Conservation (phyloP, 2,888 invertebrate species). For the Kuschelorhynchus macadamiae region DNA sequence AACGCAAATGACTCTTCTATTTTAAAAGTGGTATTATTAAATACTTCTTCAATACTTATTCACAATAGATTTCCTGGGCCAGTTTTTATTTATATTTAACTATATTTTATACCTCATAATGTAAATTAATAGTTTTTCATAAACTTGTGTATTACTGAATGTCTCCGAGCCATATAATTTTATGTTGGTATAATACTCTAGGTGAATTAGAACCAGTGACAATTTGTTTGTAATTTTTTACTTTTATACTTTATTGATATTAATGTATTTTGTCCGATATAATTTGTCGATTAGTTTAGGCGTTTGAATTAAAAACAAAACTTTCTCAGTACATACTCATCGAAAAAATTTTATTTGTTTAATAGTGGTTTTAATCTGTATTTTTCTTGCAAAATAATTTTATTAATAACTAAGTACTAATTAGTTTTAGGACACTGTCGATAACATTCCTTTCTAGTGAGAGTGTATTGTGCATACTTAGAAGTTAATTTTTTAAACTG, state of each 20-base stretch:
- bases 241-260: conserved; percentile 4
- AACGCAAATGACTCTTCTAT: too few species aligned
- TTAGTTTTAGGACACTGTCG: conserved; percentile 37
- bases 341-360: too few species aligned
- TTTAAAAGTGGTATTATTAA: too few species aligned
- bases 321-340: too few species aligned
- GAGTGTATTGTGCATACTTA: conserved; percentile 49
- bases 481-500: conserved; percentile 35
- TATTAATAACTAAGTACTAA: conserved; percentile 14
- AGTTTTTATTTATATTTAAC: conserved; percentile 3
- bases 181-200: conserved; percentile 23
- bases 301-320: too few species aligned
- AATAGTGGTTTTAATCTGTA: too few species aligned
- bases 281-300: too few species aligned
- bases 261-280: too few species aligned
- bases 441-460: conserved; percentile 58
- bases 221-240: conserved; percentile 16
- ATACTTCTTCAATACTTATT: conserved; percentile 9
- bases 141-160: conserved; percentile 34
- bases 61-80: conserved; percentile 22
- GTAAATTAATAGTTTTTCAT: conserved; percentile 3
- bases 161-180: conserved; percentile 31
- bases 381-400: too few species aligned
- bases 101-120: conserved; percentile 25
- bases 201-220: conserved; percentile 11